Evolutionary conservation across 2,113 vertebrate species (phyloP), one percentile per base, ranked within the genome.

Genomic region (Malurus melanocephalus): DNA sequence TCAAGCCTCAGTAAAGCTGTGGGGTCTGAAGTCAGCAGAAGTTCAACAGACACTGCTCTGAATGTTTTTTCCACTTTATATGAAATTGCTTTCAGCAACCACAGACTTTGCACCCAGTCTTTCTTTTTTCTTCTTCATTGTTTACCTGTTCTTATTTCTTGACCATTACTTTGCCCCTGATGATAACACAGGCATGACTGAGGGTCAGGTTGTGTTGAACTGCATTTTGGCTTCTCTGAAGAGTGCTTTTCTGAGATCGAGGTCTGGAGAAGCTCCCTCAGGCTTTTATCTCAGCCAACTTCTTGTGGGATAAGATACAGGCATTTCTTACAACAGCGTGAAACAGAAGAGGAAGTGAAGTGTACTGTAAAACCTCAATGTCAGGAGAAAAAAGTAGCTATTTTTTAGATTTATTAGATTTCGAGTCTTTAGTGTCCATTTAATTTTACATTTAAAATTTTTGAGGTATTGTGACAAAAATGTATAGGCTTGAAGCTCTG

Each of bases 71-170:
- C 32, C 1, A 27, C 22, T 68, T 79, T 9, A 33, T 57, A 27
- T 48, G 42, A 73, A 91, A 38, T 33, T 1, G 0, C 32, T 80
- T 83, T 64, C 48, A 77, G 51, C 20, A 57, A 15, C 13, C 13
- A 55, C 40, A 61, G 74, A 45, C 35, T 74, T 71, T n/a, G n/a
- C 23, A 46, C 18, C 22, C 75, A 48, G 19, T 64, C 33, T 75
- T 59, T n/a, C 45, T 51, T 59, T 19, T 7, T 13, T 1, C 8
- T 7, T 3, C 2, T 0, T 1, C 30, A 4, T 16, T 35, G 21
- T 64, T 74, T 56, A 15, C 32, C 60, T 76, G 22, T 57, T 85
- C 13, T 80, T 86, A 2, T 3, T 88, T 86, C 45, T n/a, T 91
- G 35, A 69, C 30, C 40, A 20, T 71, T 94, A 19, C n/a, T 65